phyloP scores from a whole-genome alignment of 1,140 invertebrate species.

The Drosophila lacteicornis region DNA sequence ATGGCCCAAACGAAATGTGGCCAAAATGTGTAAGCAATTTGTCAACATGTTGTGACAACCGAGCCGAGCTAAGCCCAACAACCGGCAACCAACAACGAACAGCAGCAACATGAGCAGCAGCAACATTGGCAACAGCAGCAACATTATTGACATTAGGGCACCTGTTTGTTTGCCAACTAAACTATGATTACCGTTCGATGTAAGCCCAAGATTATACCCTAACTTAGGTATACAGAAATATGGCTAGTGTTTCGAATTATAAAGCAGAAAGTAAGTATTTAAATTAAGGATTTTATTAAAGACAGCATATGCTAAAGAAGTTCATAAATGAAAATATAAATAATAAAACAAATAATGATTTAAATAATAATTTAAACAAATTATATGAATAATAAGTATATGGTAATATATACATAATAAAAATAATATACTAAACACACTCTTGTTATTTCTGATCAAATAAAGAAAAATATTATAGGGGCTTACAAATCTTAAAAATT shows the following conservation, averaged over 20 bases:
- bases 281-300: too few relatives aligned
- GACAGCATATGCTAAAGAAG: too few relatives aligned
- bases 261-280: not conserved
- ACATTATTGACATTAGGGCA: constrained; percentile 80
- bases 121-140: constrained; percentile 33
- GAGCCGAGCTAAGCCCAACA: constrained; percentile 39
- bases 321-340: too few relatives aligned
- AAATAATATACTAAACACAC: too few relatives aligned
- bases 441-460: too few relatives aligned
- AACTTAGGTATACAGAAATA: not conserved
- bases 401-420: too few relatives aligned
- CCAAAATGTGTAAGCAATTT: constrained; percentile 80
- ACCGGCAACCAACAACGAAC: constrained; percentile 18
- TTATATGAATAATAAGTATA: too few relatives aligned
- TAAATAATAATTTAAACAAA: too few relatives aligned
- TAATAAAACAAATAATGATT: too few relatives aligned
- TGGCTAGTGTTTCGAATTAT: too few relatives aligned
- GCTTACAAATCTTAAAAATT: not conserved
- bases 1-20: constrained; percentile 55
- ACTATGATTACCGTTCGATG: constrained; percentile 76
- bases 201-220: constrained; percentile 24
- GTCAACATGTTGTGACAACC: constrained; percentile 78
- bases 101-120: constrained; percentile 19
- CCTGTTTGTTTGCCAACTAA: constrained; percentile 79
- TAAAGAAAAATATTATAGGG: not conserved